Base-by-base conservation (phyloP, 2,797 vertebrate species). In the Sphenodon punctatus region DNA sequence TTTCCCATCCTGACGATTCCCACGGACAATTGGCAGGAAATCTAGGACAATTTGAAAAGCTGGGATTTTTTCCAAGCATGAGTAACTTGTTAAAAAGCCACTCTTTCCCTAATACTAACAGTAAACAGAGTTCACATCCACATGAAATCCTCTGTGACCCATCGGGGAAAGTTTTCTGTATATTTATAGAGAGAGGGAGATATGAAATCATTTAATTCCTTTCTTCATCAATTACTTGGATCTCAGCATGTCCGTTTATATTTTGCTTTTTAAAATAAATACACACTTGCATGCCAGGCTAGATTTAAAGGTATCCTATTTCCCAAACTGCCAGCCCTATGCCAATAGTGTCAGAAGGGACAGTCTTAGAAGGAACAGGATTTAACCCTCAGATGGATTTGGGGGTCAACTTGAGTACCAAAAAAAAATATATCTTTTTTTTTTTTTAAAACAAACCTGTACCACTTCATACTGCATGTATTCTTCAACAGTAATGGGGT, bases 51-150 rank as follows among this genome's bases (percentile, higher is more conserved):
- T 97, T 97, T 98, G 97, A 97, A 98, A 98, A 97, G 96, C 97
- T 98, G 97, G 97, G 96, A 98, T 97, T 96, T 97, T 96, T 97
- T 97, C 97, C 97, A 97, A 96, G 94, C 96, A 95, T 95, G 97
- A 98, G 97, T 97, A 98, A 98, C 97, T 98, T 98, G 97, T 99
- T 97, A 98, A 97, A 97, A 98, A 97, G 96, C 97, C 96, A 96
- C 96, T 96, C 97, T 98, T 98, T 98, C 97, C 97, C 97, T 97
- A 97, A 97, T 97, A 97, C 93, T 95, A 96, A 96, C 96, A 96
- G 95, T 96, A 96, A 96, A 96, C 94, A 96, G 95, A 96, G 95
- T 95, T 96, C 95, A 96, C 94, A 95, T 97, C 95, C 95, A 96
- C 94, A 96, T 95, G 89, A 95, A 95, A 94, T 95, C 93, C 94